These are phyloP conservation scores for Ligdia adustata DNA, from an alignment of 2,888 invertebrate genomes.

Conservation along the genomic window DNA sequence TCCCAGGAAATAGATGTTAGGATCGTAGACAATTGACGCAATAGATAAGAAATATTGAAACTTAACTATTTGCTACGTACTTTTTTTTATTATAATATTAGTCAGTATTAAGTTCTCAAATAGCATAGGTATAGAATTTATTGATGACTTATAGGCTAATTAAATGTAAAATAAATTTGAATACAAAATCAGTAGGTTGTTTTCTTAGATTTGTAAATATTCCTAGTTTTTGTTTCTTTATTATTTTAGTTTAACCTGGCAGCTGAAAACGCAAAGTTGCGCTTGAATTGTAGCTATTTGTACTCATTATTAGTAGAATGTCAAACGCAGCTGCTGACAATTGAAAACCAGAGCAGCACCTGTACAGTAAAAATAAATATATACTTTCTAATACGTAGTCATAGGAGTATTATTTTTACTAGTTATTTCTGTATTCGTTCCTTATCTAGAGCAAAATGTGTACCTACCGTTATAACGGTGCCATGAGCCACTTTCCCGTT, in stretches of 20 bases:
- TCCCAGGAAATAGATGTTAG: constrained; percentile 67
- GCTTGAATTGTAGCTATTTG: constrained; percentile 7
- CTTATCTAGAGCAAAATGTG: constrained; percentile 3
- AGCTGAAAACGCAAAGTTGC: constrained; percentile 16
- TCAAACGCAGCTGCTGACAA: constrained; percentile 20
- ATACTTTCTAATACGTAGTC: background rate
- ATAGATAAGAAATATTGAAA: constrained; percentile 58
- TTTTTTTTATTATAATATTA: constrained; percentile 56
- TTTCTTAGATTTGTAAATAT: constrained; percentile 79
- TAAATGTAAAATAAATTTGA: constrained; percentile 74
- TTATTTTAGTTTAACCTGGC: constrained; percentile 24
- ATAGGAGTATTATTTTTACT: constrained; percentile 9
- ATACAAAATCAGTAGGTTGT: constrained; percentile 76
- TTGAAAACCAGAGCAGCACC: background rate
- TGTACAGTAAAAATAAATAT: constrained; percentile 7
- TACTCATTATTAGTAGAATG: background rate
- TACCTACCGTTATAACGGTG: constrained; percentile 18
- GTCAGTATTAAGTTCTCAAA: constrained; percentile 82
- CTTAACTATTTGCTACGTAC: constrained; percentile 42
- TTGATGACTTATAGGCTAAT: constrained; percentile 66
- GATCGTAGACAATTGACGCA: constrained; percentile 46
- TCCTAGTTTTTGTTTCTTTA: constrained; percentile 53
- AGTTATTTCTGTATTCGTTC: constrained; percentile 6
- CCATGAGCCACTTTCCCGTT: constrained; percentile 21
- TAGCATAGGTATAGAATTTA: constrained; percentile 67